Percentiles rank a stretch among this genome's conserved stretches.
These are phyloP conservation scores for Polyommatus iphigenia DNA, from an alignment of 2,888 invertebrate species.

Conservation along the genomic window DNA sequence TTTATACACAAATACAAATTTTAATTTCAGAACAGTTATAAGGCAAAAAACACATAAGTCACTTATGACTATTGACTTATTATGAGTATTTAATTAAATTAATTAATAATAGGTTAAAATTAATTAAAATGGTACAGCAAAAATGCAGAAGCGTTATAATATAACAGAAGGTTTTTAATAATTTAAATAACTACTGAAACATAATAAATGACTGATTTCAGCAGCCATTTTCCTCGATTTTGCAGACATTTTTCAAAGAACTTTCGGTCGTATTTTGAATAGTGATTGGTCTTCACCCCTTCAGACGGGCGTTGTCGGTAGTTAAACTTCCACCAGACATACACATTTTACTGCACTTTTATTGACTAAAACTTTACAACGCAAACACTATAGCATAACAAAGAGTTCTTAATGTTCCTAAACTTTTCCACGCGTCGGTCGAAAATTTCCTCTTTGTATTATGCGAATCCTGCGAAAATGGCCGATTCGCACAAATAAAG, in stretches of 20 bases:
- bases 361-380: conserved; percentile 2
- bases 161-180: background rate
- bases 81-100: no score
- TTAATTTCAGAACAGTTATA: no score
- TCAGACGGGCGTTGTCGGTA: conserved; percentile 6
- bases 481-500: background rate
- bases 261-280: background rate
- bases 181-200: background rate
- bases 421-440: background rate
- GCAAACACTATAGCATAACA: background rate
- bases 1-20: no score
- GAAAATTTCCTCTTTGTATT: background rate
- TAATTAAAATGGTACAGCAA: no score
- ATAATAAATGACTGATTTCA: background rate
- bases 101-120: no score
- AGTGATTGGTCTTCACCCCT: background rate
- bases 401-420: background rate
- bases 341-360: background rate
- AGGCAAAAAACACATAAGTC: no score
- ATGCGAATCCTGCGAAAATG: background rate
- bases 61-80: no score
- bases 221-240: background rate
- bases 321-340: conserved; percentile 1
- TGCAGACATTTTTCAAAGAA: background rate
- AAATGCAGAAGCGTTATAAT: no score